phyloP scores from a whole-genome alignment of 2,888 invertebrate genomes.

The Onchidella celtica region DNA sequence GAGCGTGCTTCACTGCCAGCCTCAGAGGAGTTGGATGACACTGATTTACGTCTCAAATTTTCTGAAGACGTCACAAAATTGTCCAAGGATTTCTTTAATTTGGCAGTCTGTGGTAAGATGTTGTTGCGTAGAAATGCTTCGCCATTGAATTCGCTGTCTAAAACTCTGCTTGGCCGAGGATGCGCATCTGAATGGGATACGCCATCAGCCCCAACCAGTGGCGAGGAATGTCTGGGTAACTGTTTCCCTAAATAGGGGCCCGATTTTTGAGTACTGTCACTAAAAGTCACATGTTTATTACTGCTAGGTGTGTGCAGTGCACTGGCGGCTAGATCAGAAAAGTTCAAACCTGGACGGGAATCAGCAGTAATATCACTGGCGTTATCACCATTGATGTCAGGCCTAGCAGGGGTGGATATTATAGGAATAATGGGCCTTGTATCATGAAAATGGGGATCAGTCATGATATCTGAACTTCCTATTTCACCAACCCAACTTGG shows the following conservation, averaged over 20 bases:
- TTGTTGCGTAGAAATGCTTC: constrained; percentile 31
- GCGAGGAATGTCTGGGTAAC: constrained; percentile 19
- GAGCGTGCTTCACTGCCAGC: constrained; percentile 51
- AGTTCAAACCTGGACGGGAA: constrained; percentile 52
- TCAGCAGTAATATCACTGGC: constrained; percentile 34
- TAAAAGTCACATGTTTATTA: constrained; percentile 25
- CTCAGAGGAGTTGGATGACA: constrained; percentile 39
- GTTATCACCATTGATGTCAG: not conserved
- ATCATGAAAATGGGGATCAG: not conserved
- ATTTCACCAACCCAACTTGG: constrained; percentile 27
- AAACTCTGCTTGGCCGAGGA: not conserved
- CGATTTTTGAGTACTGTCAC: not conserved
- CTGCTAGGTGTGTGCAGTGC: not conserved
- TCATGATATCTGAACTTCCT: not conserved
- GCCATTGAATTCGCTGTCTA: constrained; percentile 42
- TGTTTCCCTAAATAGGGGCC: not conserved
- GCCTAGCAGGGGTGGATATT: not conserved
- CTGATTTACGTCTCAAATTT: constrained; percentile 18
- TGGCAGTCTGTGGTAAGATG: constrained; percentile 44
- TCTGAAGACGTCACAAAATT: constrained; percentile 38
- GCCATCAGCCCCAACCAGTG: not conserved
- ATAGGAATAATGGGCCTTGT: not conserved
- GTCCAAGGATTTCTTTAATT: constrained; percentile 38
- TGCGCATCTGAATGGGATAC: not conserved
- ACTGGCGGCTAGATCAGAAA: constrained; percentile 53